Evolutionary conservation across 1,140 invertebrate species (phyloP), one percentile per base, ranked within the genome.

Genomic region (Euborellia annulipes): DNA sequence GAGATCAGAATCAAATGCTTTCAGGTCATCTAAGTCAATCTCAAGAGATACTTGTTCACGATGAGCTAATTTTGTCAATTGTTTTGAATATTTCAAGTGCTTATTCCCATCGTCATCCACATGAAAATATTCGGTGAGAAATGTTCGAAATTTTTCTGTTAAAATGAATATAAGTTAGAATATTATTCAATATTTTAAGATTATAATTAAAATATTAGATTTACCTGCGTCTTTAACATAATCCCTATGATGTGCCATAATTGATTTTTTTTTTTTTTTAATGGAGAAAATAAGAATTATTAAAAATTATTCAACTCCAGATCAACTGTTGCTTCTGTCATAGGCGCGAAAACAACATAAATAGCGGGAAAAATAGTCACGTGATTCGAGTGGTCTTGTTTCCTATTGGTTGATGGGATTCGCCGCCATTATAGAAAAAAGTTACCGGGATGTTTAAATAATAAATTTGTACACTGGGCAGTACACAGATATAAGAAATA

Each of bases 11-110:
- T 97, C 84, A 63, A 76, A 82, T 36, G 86, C 78, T 17, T 75
- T 64, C 17, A 98, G 55, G 69, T 98, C 89, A 64, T 96, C 92
- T 38, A 98, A 59, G 38, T 97, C 87, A 47, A 99, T 78, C 13
- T 70, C 71, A 37, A 98, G 65, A 2, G 75, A 69, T 11, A 85
- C 62, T 66, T 91, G 79, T 63, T 98, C 93, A 49, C 94, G 70
- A 58, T 97, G 90, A 11, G 95, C 93, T 47, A 98, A 55, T 55
- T 80, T 78, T 0, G 79, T 82, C 20, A 95, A 61, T 57, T 90
- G 85, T 34, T 79, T 66, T 1, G 82, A 77, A 67, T 95, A 96
- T 54, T 84, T 83, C 58, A 91, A 93, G 38, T 73, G 62, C 60
- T 93, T 93, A 16, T 75, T 71, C 7, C 79, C 81, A 50, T 76